phyloP scores from a whole-genome alignment of 2,113 vertebrate species.

The Piaya cayana region DNA sequence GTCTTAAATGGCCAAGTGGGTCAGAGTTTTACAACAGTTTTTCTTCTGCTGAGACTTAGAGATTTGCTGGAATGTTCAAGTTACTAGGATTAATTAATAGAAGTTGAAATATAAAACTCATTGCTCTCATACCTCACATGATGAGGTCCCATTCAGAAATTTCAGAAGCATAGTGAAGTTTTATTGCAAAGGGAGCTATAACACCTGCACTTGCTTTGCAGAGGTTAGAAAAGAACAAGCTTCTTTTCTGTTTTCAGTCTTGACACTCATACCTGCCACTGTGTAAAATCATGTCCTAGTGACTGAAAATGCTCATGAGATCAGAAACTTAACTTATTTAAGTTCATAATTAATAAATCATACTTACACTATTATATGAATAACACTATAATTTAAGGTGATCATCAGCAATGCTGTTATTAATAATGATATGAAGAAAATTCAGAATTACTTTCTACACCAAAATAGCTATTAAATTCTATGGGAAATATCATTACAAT shows the following conservation, averaged over 20 bases:
- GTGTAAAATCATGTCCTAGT: not conserved
- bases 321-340: not conserved
- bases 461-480: not conserved
- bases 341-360: not conserved
- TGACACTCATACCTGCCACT: not conserved
- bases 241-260: conserved; percentile 1
- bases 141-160: conserved; percentile 32
- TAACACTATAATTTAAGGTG: not conserved
- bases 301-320: not conserved
- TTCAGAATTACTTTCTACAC: not conserved
- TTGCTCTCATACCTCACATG: not conserved
- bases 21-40: conserved; percentile 3
- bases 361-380: not conserved
- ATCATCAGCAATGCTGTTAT: not conserved
- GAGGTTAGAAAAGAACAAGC: not conserved
- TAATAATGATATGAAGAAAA: not conserved
- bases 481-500: not conserved
- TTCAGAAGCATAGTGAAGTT: not conserved
- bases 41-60: not conserved
- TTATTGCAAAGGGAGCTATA: not conserved
- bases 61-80: not conserved
- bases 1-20: not conserved
- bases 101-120: not conserved
- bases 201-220: not conserved
- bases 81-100: not conserved